A percentile compares a stretch with the other conserved stretches of the same genome.
Conservation (phyloP, 2,113 vertebrate species). For the Clarias batrachus region DNA sequence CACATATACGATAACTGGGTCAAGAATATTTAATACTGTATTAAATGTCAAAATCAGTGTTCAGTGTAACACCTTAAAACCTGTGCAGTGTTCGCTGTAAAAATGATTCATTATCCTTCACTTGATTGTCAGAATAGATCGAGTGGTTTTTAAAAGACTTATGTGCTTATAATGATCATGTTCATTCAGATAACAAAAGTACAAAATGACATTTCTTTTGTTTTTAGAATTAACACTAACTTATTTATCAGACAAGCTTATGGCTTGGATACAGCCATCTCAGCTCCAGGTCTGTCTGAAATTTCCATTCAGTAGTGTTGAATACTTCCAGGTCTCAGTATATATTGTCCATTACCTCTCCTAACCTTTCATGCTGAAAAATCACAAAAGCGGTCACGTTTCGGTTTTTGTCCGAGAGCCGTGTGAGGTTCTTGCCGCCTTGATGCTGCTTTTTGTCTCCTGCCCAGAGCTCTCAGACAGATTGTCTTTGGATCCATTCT, state of each 20-base stretch:
- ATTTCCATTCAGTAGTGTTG: background rate
- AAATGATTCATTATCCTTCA: slow-evolving; percentile 47
- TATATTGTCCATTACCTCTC: slow-evolving; percentile 12
- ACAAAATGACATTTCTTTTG: background rate
- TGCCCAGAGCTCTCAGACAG: slow-evolving; percentile 72
- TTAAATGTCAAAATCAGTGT: slow-evolving; percentile 13
- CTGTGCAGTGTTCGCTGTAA: slow-evolving; percentile 4
- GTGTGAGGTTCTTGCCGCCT: slow-evolving; percentile 76
- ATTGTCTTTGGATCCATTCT: slow-evolving; percentile 80
- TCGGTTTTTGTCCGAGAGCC: slow-evolving; percentile 74
- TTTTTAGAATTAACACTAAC: background rate
- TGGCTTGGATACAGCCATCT: slow-evolving; percentile 2
- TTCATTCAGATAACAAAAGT: background rate
- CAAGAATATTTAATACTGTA: slow-evolving; percentile 50
- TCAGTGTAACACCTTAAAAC: background rate
- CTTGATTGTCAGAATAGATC: slow-evolving; percentile 48
- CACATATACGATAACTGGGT: slow-evolving; percentile 36
- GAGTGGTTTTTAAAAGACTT: slow-evolving; percentile 14
- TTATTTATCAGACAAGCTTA: background rate
- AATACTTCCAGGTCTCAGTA: slow-evolving; percentile 32
- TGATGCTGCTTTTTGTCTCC: slow-evolving; percentile 70
- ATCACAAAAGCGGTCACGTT: slow-evolving; percentile 65
- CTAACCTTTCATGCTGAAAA: background rate
- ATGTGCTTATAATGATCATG: background rate
- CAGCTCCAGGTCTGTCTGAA: background rate